These are phyloP conservation scores for Smutsia gigantea DNA, from an alignment of 2,797 vertebrate species.

Conservation along the genomic window DNA sequence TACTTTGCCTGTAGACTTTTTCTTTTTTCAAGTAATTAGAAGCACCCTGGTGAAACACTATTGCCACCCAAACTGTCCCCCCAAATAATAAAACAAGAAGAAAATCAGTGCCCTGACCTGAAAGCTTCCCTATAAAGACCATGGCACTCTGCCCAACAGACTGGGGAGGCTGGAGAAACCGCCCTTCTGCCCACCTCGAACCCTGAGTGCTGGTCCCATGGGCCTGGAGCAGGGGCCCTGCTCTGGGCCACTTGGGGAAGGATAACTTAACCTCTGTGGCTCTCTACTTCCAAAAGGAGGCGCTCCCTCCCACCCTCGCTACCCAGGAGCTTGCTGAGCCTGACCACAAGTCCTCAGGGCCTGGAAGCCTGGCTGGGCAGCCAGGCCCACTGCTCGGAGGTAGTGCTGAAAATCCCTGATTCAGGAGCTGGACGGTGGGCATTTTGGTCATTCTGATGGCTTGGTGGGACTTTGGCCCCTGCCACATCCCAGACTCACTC, in stretches of 20 bases:
- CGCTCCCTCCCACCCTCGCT: conserved; percentile 19
- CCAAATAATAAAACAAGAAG: conserved; percentile 65
- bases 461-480: conserved; percentile 66
- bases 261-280: conserved; percentile 28
- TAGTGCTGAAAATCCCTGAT: conserved; percentile 87
- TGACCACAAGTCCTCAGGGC: conserved; percentile 69
- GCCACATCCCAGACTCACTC: conserved; percentile 51
- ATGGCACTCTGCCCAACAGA: conserved; percentile 60
- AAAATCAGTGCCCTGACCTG: conserved; percentile 58
- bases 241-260: conserved; percentile 46
- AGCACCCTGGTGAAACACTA: conserved; percentile 78
- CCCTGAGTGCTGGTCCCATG: conserved; percentile 73
- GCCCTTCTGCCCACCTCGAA: conserved; percentile 35
- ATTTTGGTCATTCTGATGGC: conserved; percentile 65
- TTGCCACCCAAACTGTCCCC: conserved; percentile 44
- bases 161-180: conserved; percentile 63
- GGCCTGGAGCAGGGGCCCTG: conserved; percentile 32
- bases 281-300: conserved; percentile 60
- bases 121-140: conserved; percentile 74
- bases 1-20: conserved; percentile 64
- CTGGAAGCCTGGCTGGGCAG: conserved; percentile 80
- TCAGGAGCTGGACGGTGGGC: conserved; percentile 71
- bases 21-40: conserved; percentile 74
- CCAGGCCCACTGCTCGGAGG: conserved; percentile 83
- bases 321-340: conserved; percentile 67